Base-by-base conservation (phyloP, 2,888 invertebrate species). In the Microplitis manilae region DNA sequence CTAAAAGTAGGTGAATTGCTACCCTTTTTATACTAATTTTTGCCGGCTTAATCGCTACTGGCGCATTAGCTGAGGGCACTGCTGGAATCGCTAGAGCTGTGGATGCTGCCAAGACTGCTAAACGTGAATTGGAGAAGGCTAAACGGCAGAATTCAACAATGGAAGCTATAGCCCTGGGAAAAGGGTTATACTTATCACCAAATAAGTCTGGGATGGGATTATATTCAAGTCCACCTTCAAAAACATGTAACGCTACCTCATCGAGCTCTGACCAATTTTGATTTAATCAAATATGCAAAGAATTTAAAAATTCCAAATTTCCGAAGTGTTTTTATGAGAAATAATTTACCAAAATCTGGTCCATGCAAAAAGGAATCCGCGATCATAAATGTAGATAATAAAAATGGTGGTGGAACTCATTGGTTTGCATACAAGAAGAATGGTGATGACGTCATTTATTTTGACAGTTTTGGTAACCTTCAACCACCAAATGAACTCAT, bases 11-110 rank as follows among this genome's bases (percentile, higher is more conserved):
- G 15, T n/a, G 8, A 2, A 20, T 2, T 20, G 0, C 2, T 20
- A 20, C 20, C 20, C 20, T 20, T 20, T 20, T 2, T 1, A 20
- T 20, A 20, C 20, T 9, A 20, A 0, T 20, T 1, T 20, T 2
- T 1, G 20, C 20, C 0, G 20, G 20, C 1, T 20, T 20, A 20
- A 20, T 1, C 1, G 20, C 20, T 20, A 20, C 20, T 20, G 20
- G 20, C 1, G 20, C 20, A 20, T 20, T 20, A 20, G 20, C 20
- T 20, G 1, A 2, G 1, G 20, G 20, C 20, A 2, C 20, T 20
- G 20, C 20, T 61, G n/a, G 85, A 69, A 84, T 89, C 40, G 83
- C 84, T 4, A 87, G 85, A 75, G 84, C 87, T 17, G 83, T 86
- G 13, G 87, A 85, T 79, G 82, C 86, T 67, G 82, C 85, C 5